Conservation (phyloP, 2,888 invertebrate species). For the Erannis defoliaria region DNA sequence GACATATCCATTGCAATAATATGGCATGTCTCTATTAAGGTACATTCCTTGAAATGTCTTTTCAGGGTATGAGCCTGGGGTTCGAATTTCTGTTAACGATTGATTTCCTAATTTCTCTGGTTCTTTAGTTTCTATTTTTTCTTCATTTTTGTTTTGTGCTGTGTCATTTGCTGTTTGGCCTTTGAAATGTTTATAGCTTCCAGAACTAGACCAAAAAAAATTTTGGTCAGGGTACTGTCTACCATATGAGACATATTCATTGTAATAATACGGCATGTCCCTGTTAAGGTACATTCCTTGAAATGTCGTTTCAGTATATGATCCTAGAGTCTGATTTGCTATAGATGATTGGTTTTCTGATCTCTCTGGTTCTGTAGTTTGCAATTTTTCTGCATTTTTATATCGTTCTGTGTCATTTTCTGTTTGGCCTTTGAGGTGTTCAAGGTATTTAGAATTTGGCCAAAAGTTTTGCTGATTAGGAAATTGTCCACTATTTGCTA, state of each 20-base stretch:
- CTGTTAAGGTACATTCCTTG: not conserved
- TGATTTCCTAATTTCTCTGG: not conserved
- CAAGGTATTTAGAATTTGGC: not conserved
- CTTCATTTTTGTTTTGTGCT: not conserved
- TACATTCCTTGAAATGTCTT: not conserved
- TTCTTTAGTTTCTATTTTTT: not conserved
- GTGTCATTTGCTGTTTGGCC: not conserved
- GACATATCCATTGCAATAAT: not conserved
- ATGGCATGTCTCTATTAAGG: slow-evolving; percentile 2
- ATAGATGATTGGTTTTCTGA: too few relatives aligned
- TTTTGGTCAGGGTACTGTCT: not conserved
- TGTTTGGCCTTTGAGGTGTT: not conserved
- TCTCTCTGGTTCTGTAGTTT: not conserved
- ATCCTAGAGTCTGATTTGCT: too few relatives aligned
- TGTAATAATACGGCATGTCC: not conserved
- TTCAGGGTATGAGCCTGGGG: not conserved
- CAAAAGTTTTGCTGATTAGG: not conserved
- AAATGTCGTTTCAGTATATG: not conserved
- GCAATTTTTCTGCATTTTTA: not conserved
- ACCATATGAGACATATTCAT: not conserved
- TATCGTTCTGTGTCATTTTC: not conserved
- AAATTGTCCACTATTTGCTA: not conserved
- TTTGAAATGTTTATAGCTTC: not conserved
- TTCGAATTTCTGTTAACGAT: too few relatives aligned
- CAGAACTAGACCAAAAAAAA: not conserved